Evolutionary conservation across 2,888 invertebrate genomes (phyloP), one percentile per base, ranked within the genome.

Genomic region (Falcaria lacertinaria): DNA sequence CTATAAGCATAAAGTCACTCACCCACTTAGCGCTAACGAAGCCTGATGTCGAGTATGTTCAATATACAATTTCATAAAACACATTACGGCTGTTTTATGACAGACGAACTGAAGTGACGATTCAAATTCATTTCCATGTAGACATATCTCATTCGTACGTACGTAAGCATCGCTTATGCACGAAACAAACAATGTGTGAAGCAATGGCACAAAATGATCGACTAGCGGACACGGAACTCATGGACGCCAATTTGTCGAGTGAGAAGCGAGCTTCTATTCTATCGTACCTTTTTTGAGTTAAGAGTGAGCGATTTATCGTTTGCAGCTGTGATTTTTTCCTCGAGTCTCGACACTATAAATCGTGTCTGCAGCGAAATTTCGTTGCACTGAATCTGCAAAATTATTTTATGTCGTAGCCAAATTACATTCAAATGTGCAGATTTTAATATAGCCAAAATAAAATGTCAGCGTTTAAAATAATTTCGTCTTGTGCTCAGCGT

Each of bases 251-350:
- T 74, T 73, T 73, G 70, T 63, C 60, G 64, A 74, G 70, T 64
- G 64, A 54, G 47, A 49, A 61, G 64, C 66, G 64, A 61, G 57
- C 22, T 67, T 66, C 54, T 60, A 60, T 63, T 65, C 50, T 49
- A 50, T 58, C 46, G 47, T 51, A 50, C 51, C 22, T 28, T 69
- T 75, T 76, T 74, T 60, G 60, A 62, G 63, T 56, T 63, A 63
- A 58, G 57, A 64, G 60, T 70, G 74, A 78, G 62, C 63, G 75
- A 79, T 78, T 78, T 78, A 77, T 79, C 62, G 77, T 60, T 56
- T 55, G 60, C 67, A 69, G 64, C 65, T 63, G 60, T 55, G 52
- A 63, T 69, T 75, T 76, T 75, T 74, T 74, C 59, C 62, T 61
- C 45, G 44, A 60, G 47, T 49, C 56, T 53, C 57, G 56, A 55